Base-by-base conservation (phyloP, 2,888 invertebrate species). In the Arctia plantaginis region DNA sequence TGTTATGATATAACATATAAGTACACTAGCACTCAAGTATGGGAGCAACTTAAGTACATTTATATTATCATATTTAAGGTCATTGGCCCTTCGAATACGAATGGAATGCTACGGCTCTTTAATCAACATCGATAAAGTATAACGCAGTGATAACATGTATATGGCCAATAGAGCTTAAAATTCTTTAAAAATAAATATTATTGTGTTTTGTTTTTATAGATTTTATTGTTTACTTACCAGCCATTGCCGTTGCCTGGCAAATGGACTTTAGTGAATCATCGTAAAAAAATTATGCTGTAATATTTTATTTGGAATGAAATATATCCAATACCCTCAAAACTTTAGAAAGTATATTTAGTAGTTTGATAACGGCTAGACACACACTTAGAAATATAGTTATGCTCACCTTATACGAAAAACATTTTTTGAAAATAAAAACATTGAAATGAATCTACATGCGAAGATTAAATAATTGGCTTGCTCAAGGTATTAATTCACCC, bases 31-130 rank as follows among this genome's bases (percentile, higher is more conserved):
- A 74, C 70, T 66, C 23, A 20, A 10, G 62, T 20, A 35, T 27
- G 47, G 55, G 68, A 68, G n/a, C 68, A 73, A 64, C 23, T 68
- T 73, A 39, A 73, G 73, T 73, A 27, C 68, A 64, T 20, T 68
- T 51, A 68, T 67, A 55, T 55, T n/a, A 55, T 55, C 51, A 55
- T n/a, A n/a, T n/a, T 12, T 72, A 62, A 67, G 67, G 41, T 72
- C 59, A 67, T 72, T 59, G 41, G 62, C 62, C 35, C 67, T 67
- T 23, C 33, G 35, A 44, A 39, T 66, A 64, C 44, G 2, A 41
- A 47, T 44, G 44, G 13, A 72, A 55, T 66, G 66, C 35, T 62
- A n/a, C 15, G 30, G 67, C 44, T 39, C 30, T 35, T 59, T 59
- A 35, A 59, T 69, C 55, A 55, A 55, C 18, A 35, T 39, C n/a